Conservation (phyloP, 2,113 vertebrate genomes). For the Sminthopsis crassicaudata region DNA sequence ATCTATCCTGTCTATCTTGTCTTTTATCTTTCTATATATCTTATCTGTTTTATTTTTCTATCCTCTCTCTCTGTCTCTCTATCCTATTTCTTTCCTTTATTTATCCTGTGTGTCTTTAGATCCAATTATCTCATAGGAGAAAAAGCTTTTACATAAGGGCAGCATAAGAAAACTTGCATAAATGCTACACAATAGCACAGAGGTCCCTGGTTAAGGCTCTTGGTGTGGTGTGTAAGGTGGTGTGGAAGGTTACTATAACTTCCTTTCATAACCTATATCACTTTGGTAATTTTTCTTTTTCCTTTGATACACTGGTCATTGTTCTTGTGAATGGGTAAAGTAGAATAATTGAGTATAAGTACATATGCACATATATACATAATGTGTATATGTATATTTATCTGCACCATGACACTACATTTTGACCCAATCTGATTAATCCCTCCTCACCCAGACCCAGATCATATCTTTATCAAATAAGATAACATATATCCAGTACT, state of each 20-base stretch:
- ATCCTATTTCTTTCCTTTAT: too few species aligned
- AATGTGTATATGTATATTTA: too few species aligned
- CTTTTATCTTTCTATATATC: too few species aligned
- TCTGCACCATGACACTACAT: not conserved
- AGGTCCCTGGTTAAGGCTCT: not conserved
- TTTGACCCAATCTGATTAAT: not conserved
- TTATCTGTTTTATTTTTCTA: too few species aligned
- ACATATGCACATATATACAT: too few species aligned
- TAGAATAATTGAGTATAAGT: not conserved
- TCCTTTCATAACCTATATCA: not conserved
- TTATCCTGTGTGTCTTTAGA: not conserved
- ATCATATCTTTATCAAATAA: not conserved
- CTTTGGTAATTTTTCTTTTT: too few species aligned
- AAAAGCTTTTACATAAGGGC: not conserved
- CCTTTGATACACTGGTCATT: not conserved
- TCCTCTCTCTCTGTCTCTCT: too few species aligned
- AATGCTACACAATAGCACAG: not conserved
- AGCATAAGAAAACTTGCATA: not conserved
- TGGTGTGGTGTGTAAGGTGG: not conserved
- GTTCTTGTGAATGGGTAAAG: not conserved
- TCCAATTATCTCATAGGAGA: not conserved
- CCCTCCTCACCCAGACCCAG: not conserved
- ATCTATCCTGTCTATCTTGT: too few species aligned
- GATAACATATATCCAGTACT: not conserved
- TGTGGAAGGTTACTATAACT: not conserved